These are phyloP conservation scores for Scopus umbretta DNA, from an alignment of 2,113 vertebrate species.

Conservation along the genomic window DNA sequence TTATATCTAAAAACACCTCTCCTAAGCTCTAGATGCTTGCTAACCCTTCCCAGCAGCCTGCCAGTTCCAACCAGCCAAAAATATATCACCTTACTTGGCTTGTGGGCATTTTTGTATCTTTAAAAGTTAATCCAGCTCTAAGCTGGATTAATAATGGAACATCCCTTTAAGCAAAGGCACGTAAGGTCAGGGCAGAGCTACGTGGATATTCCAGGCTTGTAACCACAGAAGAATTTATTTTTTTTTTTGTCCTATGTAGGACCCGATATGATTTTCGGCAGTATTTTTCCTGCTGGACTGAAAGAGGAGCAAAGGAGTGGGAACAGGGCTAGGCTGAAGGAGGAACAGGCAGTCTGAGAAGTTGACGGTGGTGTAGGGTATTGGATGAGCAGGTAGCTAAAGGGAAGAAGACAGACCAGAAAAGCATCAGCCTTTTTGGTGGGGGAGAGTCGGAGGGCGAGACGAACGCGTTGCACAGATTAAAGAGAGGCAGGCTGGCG, in stretches of 20 bases:
- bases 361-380: rapidly evolving
- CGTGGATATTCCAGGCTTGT: not conserved
- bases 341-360: not conserved
- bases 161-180: slow-evolving; percentile 42
- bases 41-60: not conserved
- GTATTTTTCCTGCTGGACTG: not conserved
- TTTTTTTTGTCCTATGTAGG: not conserved
- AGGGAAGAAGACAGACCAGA: not conserved
- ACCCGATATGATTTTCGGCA: not conserved
- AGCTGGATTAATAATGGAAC: slow-evolving; percentile 58
- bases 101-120: slow-evolving; percentile 48
- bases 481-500: not conserved
- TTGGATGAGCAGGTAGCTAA: not conserved
- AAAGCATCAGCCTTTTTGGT: rapidly evolving
- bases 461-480: not conserved
- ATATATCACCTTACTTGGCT: slow-evolving; percentile 19
- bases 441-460: not conserved
- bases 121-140: slow-evolving; percentile 62
- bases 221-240: not conserved
- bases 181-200: slow-evolving; percentile 38
- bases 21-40: slow-evolving; percentile 16
- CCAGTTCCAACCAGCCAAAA: slow-evolving; percentile 26
- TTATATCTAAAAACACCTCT: slow-evolving; percentile 37
- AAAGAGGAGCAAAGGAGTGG: not conserved
- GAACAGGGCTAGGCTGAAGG: not conserved